Conservation (phyloP, 1,140 invertebrate species). For the Diorhabda elongata region DNA sequence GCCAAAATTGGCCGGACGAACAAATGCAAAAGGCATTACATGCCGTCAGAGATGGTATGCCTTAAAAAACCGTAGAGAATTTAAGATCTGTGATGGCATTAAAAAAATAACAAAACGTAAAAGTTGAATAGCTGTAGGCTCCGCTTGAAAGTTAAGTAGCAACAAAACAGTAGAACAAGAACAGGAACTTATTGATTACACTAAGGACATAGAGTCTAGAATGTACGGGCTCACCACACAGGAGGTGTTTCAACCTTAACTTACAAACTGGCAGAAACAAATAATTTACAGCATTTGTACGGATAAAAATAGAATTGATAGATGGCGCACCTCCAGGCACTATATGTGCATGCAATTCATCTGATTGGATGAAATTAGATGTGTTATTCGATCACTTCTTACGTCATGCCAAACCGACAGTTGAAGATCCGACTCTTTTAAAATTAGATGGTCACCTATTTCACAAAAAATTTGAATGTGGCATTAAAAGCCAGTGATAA, state of each 20-base stretch:
- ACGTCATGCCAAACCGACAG: conserved; percentile 27
- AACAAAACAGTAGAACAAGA: too few species aligned
- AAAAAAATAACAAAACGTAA: background rate
- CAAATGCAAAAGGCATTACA: background rate
- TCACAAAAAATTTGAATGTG: conserved; percentile 37
- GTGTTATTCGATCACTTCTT: conserved; percentile 43
- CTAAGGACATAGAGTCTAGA: background rate
- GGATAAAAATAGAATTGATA: conserved; percentile 31
- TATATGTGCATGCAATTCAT: conserved; percentile 33
- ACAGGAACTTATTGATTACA: too few species aligned
- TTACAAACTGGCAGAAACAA: background rate
- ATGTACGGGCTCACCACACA: conserved; percentile 7
- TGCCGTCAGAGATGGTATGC: background rate
- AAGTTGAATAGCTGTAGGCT: background rate
- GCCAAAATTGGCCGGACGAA: background rate
- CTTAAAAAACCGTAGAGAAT: conserved; percentile 1
- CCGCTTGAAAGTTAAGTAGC: background rate
- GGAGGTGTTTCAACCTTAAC: background rate
- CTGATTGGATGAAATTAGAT: conserved; percentile 41
- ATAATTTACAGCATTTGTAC: background rate
- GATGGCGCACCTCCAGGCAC: conserved; percentile 35
- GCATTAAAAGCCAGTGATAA: conserved; percentile 32
- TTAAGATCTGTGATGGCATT: background rate
- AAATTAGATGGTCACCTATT: conserved; percentile 38
- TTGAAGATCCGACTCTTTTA: conserved; percentile 35